Percentiles rank a stretch among this genome's conserved stretches.
These are phyloP conservation scores for Zele albiditarsus DNA, from an alignment of 2,888 invertebrate species.

Conservation along the genomic window DNA sequence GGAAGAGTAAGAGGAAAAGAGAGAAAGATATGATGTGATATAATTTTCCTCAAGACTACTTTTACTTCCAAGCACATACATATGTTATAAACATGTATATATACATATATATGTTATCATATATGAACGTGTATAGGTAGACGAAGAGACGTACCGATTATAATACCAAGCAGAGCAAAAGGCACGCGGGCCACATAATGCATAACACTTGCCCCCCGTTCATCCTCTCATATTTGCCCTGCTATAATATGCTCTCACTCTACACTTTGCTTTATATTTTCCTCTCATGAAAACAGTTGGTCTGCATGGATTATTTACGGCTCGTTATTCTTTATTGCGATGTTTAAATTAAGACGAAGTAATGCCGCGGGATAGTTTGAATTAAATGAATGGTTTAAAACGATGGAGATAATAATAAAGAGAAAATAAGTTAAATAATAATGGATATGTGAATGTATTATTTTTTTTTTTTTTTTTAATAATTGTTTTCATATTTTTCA, in stretches of 20 bases:
- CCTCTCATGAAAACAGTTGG: background rate
- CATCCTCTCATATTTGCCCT: background rate
- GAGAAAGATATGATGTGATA: slow-evolving; percentile 63
- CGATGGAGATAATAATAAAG: background rate
- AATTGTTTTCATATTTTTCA: too few relatives aligned
- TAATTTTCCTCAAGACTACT: slow-evolving; percentile 60
- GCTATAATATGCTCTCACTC: too few relatives aligned
- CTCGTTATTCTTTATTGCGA: slow-evolving; percentile 20
- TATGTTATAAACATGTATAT: slow-evolving; percentile 4
- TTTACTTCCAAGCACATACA: slow-evolving; percentile 19
- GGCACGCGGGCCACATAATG: slow-evolving; percentile 21
- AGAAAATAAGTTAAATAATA: background rate
- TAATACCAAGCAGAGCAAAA: slow-evolving; percentile 5
- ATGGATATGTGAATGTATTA: too few relatives aligned
- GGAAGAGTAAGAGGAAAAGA: slow-evolving; percentile 33
- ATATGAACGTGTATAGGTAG: background rate
- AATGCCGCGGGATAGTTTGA: background rate
- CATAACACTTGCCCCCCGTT: slow-evolving; percentile 13
- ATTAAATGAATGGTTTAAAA: background rate
- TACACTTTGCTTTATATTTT: slow-evolving; percentile 6
- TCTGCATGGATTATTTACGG: background rate
- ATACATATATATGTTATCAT: background rate
- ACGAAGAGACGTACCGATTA: slow-evolving; percentile 18
- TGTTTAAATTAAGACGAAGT: slow-evolving; percentile 5
- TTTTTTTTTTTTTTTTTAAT: too few relatives aligned